A percentile compares a stretch with the other conserved stretches of the same genome.
Evolutionary conservation across 1,140 invertebrate genomes (phyloP).

Genomic region (Drosophila ananassae): DNA sequence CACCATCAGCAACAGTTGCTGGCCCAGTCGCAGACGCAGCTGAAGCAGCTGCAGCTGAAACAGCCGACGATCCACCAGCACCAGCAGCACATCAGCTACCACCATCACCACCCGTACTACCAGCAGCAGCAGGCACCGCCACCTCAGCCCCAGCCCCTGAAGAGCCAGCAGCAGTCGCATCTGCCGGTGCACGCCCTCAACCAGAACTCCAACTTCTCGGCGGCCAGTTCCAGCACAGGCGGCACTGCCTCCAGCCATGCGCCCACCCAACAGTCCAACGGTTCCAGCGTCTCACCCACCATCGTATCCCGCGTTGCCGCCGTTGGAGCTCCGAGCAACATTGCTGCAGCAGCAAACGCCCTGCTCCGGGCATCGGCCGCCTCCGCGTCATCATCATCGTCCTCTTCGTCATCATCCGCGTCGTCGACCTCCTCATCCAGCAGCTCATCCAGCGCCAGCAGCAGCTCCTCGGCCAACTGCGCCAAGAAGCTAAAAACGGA

Average conservation of each 20-base stretch:
- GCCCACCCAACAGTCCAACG: conserved; percentile 78
- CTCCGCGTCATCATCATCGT: conserved; percentile 40
- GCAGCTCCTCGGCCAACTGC: conserved; percentile 64
- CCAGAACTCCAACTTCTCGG: conserved; percentile 82
- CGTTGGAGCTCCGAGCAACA: conserved; percentile 34
- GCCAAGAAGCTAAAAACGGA: conserved; percentile 81
- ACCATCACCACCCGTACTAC: conserved; percentile 78
- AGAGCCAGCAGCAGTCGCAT: conserved; percentile 52
- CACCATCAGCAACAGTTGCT: conserved; percentile 64
- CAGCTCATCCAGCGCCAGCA: conserved; percentile 36
- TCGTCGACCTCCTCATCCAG: conserved; percentile 57
- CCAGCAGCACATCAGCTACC: conserved; percentile 74
- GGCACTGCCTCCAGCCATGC: conserved; percentile 81
- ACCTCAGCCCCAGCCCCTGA: conserved; percentile 38
- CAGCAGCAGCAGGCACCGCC: conserved; percentile 64
- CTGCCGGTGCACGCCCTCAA: conserved; percentile 77
- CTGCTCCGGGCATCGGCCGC: conserved; percentile 59
- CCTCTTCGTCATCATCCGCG: conserved; percentile 61
- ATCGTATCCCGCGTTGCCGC: conserved; percentile 43
- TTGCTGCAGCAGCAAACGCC: conserved; percentile 69
- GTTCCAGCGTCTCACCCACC: conserved; percentile 77
- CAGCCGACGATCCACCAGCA: conserved; percentile 81
- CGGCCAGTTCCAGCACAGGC: conserved; percentile 77
- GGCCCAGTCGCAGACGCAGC: conserved; percentile 73
- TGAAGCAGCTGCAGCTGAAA: conserved; percentile 77